These are phyloP conservation scores for Eristalis pertinax DNA, from an alignment of 2,888 invertebrate genomes.

Conservation along the genomic window DNA sequence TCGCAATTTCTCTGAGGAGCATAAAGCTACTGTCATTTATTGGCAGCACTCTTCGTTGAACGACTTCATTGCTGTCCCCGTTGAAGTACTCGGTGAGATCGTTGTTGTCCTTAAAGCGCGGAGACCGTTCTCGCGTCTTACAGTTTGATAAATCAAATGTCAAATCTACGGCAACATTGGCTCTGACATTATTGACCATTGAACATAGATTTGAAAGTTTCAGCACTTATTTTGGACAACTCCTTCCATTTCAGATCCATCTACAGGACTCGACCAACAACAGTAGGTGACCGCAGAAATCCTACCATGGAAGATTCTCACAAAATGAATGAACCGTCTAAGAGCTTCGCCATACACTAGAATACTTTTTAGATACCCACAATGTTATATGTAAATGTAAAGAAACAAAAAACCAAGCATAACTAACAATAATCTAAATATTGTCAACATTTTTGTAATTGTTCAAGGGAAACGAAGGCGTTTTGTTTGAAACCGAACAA, in stretches of 20 bases:
- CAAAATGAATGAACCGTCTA: conserved; percentile 65
- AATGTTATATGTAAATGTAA: conserved; percentile 36
- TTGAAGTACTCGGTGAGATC: too few relatives aligned
- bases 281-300: conserved; percentile 62
- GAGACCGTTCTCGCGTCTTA: too few relatives aligned
- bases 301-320: conserved; percentile 55
- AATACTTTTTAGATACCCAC: conserved; percentile 25
- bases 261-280: conserved; percentile 59
- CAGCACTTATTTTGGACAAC: too few relatives aligned
- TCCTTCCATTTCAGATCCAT: conserved; percentile 38
- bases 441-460: conserved; percentile 62
- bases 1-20: too few relatives aligned
- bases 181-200: too few relatives aligned
- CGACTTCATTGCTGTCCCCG: too few relatives aligned
- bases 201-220: too few relatives aligned
- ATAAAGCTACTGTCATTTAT: too few relatives aligned
- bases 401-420: conserved; percentile 32
- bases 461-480: conserved; percentile 17
- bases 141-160: too few relatives aligned
- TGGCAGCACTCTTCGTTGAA: too few relatives aligned
- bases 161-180: too few relatives aligned
- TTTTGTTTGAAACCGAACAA: conserved; percentile 21
- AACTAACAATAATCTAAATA: conserved; percentile 61
- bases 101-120: too few relatives aligned
- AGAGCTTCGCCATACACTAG: conserved; percentile 66